Conservation (phyloP, 2,113 vertebrate genomes). For the Reinhardtius hippoglossoides region DNA sequence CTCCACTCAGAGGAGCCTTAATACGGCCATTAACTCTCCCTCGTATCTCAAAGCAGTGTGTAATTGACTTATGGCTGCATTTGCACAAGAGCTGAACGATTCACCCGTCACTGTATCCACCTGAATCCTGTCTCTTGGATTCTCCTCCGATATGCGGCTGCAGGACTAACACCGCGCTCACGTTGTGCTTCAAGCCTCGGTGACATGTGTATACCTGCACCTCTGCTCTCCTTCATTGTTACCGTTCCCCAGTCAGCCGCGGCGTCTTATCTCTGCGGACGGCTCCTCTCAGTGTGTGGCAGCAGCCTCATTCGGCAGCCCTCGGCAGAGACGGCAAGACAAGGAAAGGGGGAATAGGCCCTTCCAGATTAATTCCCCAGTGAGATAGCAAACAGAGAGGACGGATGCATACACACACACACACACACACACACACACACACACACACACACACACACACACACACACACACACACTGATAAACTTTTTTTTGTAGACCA, state of each 20-base stretch:
- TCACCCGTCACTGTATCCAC: constrained; percentile 12
- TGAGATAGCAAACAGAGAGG: constrained; percentile 62
- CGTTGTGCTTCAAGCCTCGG: constrained; percentile 7
- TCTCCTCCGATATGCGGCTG: neutral
- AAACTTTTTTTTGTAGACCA: constrained; percentile 73
- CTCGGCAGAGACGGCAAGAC: constrained; percentile 27
- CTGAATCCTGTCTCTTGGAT: neutral
- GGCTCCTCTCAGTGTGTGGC: constrained; percentile 54
- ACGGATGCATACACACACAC: constrained; percentile 17
- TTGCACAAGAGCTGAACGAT: constrained; percentile 19
- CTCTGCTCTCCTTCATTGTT: constrained; percentile 62
- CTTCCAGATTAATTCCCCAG: constrained; percentile 71
- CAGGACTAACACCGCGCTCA: neutral
- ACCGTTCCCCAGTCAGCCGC: constrained; percentile 64
- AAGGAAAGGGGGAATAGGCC: constrained; percentile 48
- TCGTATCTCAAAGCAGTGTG: constrained; percentile 27
- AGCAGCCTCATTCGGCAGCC: constrained; percentile 44
- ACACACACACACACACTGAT: constrained; percentile 40
- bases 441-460: neutral
- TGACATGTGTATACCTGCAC: constrained; percentile 74
- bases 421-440: constrained; percentile 6
- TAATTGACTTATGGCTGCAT: constrained; percentile 21
- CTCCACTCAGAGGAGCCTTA: constrained; percentile 25
- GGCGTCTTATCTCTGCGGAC: constrained; percentile 70
- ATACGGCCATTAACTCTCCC: constrained; percentile 41